Evolutionary conservation across 30 jellyfish, hydroid and myxozoan species (phyloP), one percentile per base, ranked within the genome.

Genomic region (Hydractinia echinata): DNA sequence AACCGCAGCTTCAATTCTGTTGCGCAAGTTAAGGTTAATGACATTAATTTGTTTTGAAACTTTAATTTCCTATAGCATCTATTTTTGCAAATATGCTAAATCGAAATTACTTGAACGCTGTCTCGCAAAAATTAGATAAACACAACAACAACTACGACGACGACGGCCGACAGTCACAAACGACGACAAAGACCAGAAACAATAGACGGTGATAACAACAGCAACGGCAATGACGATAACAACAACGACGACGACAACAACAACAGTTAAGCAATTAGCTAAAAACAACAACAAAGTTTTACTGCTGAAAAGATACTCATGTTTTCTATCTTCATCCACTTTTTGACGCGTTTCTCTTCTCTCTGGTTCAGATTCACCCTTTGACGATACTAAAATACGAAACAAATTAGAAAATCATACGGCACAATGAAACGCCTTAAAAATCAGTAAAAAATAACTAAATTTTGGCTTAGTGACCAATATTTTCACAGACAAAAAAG

Each of bases 251-350:
- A 30, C 44, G 44, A 30, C 44, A 30, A 30, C 44, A 30, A 30
- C 44, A 30, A 30, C 44, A 30, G 44, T 30, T 30, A 30, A 30
- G 44, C 44, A 30, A 30, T 2, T 30, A 30, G 44, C 44, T 30
- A 30, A 30, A 30, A 30, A 30, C 44, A 30, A 30, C 44, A 30
- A 30, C 44, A 30, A 30, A 30, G 44, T 30, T 30, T 30, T 30
- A 30, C 44, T 30, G 44, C 44, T 30, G 53, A 83, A 92, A 92
- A 89, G 98, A 92, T 92, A 92, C 98, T 92, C 98, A 79, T 92
- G 98, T 64, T 92, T 92, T 54, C 98, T 60, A 66, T 92, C 98
- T 92, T 92, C 98, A 79, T 92, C 98, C 50, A 92, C 96, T 74
- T 92, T 92, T 67, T 92, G 98, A 50, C 98, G 84, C 66, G 98